phyloP scores from a whole-genome alignment of 2,113 vertebrate species.

The Triplophysa rosa region DNA sequence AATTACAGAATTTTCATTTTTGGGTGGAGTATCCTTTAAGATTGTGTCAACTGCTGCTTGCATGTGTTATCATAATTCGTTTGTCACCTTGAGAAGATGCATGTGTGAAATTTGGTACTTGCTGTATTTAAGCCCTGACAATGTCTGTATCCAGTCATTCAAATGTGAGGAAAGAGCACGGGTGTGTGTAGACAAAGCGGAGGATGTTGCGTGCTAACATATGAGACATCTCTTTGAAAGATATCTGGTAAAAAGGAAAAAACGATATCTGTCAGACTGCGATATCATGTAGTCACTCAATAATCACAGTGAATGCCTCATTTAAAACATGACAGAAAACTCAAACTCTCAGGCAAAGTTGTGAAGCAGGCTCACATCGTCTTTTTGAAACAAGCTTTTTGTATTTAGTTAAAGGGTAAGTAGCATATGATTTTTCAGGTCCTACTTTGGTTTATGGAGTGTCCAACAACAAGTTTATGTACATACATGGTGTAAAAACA shows the following conservation, averaged over 20 bases:
- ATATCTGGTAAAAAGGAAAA: slow-evolving; percentile 10
- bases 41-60: neutral
- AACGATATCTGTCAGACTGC: slow-evolving; percentile 21
- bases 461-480: no score
- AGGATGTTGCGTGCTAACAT: slow-evolving; percentile 36
- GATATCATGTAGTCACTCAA: slow-evolving; percentile 21
- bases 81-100: neutral
- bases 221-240: slow-evolving; percentile 26
- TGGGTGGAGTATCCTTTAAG: neutral
- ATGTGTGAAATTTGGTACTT: neutral
- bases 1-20: no score
- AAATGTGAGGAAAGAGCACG: neutral
- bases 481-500: no score
- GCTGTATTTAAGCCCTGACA: neutral
- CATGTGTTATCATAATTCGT: neutral
- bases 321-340: slow-evolving; percentile 42
- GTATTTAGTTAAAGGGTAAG: no score
- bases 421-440: no score
- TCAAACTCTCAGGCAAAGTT: slow-evolving; percentile 32
- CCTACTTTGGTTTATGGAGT: no score
- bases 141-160: neutral
- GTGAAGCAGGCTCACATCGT: neutral
- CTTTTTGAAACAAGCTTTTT: neutral
- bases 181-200: neutral
- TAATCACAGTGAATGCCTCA: slow-evolving; percentile 47